Base-by-base conservation (phyloP, 2,113 vertebrate species). In the rabbit (Oryctolagus cuniculus) region DNA sequence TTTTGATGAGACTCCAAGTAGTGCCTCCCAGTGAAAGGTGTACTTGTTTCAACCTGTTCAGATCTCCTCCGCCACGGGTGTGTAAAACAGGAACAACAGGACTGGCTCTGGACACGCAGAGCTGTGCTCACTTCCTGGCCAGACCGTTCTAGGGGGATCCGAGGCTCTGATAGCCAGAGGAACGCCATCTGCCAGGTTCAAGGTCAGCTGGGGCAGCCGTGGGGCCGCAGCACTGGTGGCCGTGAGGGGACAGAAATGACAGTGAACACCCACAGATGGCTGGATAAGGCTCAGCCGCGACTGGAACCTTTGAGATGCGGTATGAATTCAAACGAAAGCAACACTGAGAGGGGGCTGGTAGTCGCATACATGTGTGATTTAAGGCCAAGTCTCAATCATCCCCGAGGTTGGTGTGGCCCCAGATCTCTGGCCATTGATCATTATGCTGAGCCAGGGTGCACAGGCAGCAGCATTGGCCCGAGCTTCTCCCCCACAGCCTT, bases 21-120 rank as follows among this genome's bases (percentile, higher is more conserved):
- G 31, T 51, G 27, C 55, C 93, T 87, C 89, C 67, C 84, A 69
- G 66, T 74, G 74, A 25, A 89, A 82, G 63, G 58, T 21, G 38
- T 22, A 78, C 74, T 82, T 61, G 86, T 95, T 72, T 61, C 66
- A 90, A 91, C 86, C 16, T 95, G 89, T 63, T 85, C 78, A 15
- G 0, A 55, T 89, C 55, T 96, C 89, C 70, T 92, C 86, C 55
- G 1, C 13, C 0, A 58, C 82, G 29, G 84, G 79, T 63, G 25
- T 86, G 66, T 75, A 10, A 49, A 70, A 87, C 86, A 86, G 85
- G 92, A 95, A 94, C 89, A 92, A 90, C 90, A 85, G 69, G 93
- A 51, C 64, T 81, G 16, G 10, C 64, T 55, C 69, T 87, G 53
- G 4, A 84, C 55, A 38, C 12, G 8, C 10, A 13, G 36, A 34